A percentile compares a stretch with the other conserved stretches of the same genome.
Evolutionary conservation across 2,888 invertebrate genomes (phyloP).

Genomic region (Ophraella communa): DNA sequence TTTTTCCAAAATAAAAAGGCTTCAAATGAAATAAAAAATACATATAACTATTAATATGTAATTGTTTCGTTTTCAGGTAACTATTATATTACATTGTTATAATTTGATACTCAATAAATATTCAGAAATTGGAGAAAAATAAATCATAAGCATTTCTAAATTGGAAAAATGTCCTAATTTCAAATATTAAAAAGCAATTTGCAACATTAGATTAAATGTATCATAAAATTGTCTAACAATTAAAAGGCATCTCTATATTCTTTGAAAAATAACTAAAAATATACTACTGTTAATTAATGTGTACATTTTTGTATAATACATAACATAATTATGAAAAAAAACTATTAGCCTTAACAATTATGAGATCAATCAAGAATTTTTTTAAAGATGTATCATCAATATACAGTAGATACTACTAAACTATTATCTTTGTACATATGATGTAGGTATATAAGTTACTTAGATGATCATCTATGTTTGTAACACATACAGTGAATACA

Average conservation of each 20-base stretch:
- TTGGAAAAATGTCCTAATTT: background rate
- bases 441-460: too few relatives aligned
- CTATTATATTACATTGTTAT: too few relatives aligned
- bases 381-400: background rate
- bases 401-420: background rate
- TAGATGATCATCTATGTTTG: too few relatives aligned
- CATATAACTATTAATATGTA: background rate
- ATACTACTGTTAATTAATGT: background rate
- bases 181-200: background rate
- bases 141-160: background rate
- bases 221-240: conserved; percentile 2
- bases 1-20: background rate
- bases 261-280: background rate
- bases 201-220: background rate
- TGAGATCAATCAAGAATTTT: background rate
- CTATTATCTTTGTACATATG: background rate
- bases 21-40: too few relatives aligned
- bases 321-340: background rate
- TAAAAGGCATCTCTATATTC: conserved; percentile 7
- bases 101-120: too few relatives aligned
- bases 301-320: too few relatives aligned
- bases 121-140: too few relatives aligned
- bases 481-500: too few relatives aligned
- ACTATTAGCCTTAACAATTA: background rate
- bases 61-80: too few relatives aligned